Percentiles rank a stretch among this genome's conserved stretches.
Conservation (phyloP, 2,888 invertebrate species). For the Pteria penguin region DNA sequence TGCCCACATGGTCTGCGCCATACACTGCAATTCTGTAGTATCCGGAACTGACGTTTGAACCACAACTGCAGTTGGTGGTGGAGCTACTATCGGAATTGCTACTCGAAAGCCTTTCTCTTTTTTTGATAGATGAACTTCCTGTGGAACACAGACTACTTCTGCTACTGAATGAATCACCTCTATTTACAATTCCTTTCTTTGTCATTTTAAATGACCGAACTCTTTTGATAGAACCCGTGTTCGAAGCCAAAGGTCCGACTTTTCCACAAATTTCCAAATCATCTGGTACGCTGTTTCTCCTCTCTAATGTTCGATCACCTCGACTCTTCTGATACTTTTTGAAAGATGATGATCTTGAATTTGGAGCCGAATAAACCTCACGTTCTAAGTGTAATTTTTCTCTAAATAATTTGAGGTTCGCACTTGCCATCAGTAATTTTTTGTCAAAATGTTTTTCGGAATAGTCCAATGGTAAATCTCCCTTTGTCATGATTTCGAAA, state of each 20-base stretch:
- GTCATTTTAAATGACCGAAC: conserved; percentile 96
- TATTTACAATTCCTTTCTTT: conserved; percentile 87
- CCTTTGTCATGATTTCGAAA: too few species aligned
- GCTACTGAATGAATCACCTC: conserved; percentile 95
- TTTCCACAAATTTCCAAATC: background rate
- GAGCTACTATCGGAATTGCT: conserved; percentile 28
- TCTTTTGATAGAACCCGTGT: conserved; percentile 79
- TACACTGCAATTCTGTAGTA: conserved; percentile 32
- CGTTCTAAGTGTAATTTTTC: too few species aligned
- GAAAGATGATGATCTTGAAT: background rate
- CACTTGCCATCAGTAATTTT: too few species aligned
- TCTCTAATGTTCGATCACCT: background rate
- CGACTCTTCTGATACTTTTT: background rate
- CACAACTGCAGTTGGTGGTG: conserved; percentile 24
- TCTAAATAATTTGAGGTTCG: too few species aligned
- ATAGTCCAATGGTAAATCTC: too few species aligned
- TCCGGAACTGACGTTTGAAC: conserved; percentile 13
- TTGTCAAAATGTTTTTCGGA: too few species aligned
- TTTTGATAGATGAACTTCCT: conserved; percentile 80
- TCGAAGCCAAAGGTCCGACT: background rate
- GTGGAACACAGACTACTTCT: conserved; percentile 89
- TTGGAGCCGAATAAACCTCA: background rate
- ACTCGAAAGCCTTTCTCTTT: conserved; percentile 31
- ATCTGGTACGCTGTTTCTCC: background rate
- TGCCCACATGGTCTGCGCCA: conserved; percentile 83